Percentiles rank a stretch among this genome's conserved stretches.
Evolutionary conservation across 2,113 vertebrate species (phyloP).

Genomic region (Muntiacus muntjak): DNA sequence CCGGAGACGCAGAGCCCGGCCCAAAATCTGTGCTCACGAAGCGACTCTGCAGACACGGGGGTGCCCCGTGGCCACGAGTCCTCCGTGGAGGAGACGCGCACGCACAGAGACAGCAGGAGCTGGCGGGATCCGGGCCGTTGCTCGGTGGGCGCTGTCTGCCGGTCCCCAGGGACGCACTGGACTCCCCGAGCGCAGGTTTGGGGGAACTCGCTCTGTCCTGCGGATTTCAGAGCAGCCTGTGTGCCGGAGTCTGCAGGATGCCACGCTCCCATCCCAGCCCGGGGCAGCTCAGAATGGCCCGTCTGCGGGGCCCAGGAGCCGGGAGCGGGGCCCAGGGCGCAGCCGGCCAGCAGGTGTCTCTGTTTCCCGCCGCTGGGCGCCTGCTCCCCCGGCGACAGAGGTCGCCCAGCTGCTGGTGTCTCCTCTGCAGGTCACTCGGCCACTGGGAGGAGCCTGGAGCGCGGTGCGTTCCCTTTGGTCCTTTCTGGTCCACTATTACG

Average conservation of each 20-base stretch:
- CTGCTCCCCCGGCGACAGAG: background rate
- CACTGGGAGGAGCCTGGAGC: rapidly evolving
- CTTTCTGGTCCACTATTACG: background rate
- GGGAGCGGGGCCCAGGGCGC: background rate
- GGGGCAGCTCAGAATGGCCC: background rate
- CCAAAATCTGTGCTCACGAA: rapidly evolving
- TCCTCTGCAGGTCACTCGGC: background rate
- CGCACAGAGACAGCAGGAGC: background rate
- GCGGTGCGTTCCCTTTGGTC: rapidly evolving
- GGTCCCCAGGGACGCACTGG: rapidly evolving
- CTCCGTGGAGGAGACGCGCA: rapidly evolving
- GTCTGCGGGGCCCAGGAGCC: rapidly evolving
- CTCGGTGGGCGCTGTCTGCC: rapidly evolving
- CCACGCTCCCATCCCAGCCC: background rate
- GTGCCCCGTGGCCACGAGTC: rapidly evolving
- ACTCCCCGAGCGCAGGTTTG: background rate
- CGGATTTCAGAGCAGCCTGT: rapidly evolving
- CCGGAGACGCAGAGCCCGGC: rapidly evolving
- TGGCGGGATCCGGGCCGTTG: rapidly evolving
- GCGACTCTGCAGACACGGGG: no score
- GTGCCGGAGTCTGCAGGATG: rapidly evolving
- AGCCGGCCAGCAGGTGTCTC: constrained; percentile 79
- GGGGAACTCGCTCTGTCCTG: background rate
- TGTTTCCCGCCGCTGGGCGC: constrained; percentile 63
- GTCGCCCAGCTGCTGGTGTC: background rate